Conservation (phyloP, 2,113 vertebrate species). For the Charadrius vociferus region DNA sequence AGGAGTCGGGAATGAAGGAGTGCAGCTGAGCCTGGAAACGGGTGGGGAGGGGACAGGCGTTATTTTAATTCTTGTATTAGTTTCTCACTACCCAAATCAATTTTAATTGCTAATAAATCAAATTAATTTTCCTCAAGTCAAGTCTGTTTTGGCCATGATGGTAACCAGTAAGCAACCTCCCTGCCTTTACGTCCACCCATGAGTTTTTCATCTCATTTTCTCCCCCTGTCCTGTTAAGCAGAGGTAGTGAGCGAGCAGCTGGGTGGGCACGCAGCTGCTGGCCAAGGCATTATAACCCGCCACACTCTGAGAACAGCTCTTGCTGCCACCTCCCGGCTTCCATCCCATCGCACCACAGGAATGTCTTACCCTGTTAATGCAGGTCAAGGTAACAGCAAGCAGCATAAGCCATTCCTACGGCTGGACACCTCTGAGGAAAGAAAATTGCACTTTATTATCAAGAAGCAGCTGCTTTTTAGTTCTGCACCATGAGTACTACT, state of each 20-base stretch:
- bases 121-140: neutral
- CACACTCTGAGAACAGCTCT: accelerated
- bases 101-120: neutral
- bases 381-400: neutral
- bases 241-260: neutral
- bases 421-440: neutral
- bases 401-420: neutral
- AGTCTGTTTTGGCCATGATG: neutral
- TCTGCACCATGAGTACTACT: neutral
- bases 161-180: neutral
- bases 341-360: neutral
- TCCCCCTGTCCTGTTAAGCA: neutral
- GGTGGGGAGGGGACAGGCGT: too few species aligned
- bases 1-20: neutral
- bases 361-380: neutral
- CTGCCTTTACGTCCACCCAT: neutral
- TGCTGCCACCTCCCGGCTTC: neutral
- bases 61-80: neutral
- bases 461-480: neutral
- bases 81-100: neutral
- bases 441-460: neutral
- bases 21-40: too few species aligned
- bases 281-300: neutral
- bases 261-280: neutral
- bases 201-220: neutral